A percentile compares a stretch with the other conserved stretches of the same genome.
phyloP scores from a whole-genome alignment of 1,140 invertebrate species.

The Euwallacea similis region DNA sequence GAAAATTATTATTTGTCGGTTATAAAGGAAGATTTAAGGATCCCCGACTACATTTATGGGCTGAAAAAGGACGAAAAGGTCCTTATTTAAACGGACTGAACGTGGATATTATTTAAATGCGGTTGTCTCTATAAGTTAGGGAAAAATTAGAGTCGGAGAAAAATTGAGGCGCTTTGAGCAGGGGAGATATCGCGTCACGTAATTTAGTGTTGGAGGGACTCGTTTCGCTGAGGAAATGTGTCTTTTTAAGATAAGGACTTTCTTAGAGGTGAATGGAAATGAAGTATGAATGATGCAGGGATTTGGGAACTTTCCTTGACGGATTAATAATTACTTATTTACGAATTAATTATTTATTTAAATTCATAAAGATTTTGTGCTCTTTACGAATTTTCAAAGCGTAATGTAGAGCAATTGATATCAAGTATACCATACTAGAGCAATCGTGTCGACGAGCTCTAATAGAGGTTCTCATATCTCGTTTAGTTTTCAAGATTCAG shows the following conservation, averaged over 20 bases:
- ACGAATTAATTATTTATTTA: no score
- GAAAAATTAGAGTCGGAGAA: slow-evolving; percentile 32
- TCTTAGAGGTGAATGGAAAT: slow-evolving; percentile 14
- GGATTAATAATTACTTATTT: no score
- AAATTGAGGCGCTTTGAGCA: slow-evolving; percentile 22
- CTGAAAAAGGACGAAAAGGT: slow-evolving; percentile 6
- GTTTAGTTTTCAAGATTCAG: no score
- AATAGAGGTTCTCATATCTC: no score
- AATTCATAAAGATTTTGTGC: no score
- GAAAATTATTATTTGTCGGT: slow-evolving; percentile 24
- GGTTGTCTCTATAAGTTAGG: slow-evolving; percentile 33
- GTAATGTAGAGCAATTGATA: no score
- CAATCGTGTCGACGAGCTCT: no score
- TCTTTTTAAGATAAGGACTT: slow-evolving; percentile 18
- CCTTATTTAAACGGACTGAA: slow-evolving; percentile 20
- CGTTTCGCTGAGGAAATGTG: slow-evolving; percentile 23
- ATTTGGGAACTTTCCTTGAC: no score
- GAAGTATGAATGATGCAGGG: background rate
- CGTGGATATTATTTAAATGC: slow-evolving; percentile 35
- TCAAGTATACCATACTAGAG: no score
- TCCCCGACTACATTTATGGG: slow-evolving; percentile 30
- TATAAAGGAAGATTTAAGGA: slow-evolving; percentile 27
- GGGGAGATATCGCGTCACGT: slow-evolving; percentile 26
- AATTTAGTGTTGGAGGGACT: slow-evolving; percentile 13
- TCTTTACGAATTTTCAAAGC: no score